Evolutionary conservation across 92 coral and sea anemone species (phyloP), one percentile per base, ranked within the genome.

Genomic region (Anthopleura xanthogrammica): DNA sequence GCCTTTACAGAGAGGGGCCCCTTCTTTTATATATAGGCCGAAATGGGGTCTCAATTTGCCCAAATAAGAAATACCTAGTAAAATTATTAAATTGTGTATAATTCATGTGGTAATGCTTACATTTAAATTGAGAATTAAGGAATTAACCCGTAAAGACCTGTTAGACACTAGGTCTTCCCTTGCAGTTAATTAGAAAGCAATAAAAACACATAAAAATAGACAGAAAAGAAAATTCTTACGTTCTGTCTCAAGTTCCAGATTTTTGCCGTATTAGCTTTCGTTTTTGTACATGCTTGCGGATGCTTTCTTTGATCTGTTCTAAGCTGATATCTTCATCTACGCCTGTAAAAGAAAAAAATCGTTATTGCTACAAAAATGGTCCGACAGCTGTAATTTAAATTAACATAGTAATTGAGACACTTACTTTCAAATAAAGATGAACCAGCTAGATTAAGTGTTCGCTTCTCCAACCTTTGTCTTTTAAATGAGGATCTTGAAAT

Each of bases 281-380:
- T 77, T 91, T 91, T 75, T 76, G 86, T n/a, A 93, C 80, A 54
- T 93, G 97, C 77, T 85, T 93, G 78, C 94, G 91, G 65, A 93
- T 89, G 78, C 92, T 86, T 57, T 93, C 94, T 39, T 94, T 89
- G 73, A 93, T 93, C 83, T 88, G 90, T 73, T 90, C 88, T 65
- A 93, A 86, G 83, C 89, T 89, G 55, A 83, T 36, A 36, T 86
- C 92, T 20, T 91, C 93, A 41, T 89, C 91, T 41, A 72, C 65
- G 75, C 74, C 97, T 82, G 79, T 60, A 81, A 64, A 2, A 1
- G 7, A 13, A 55, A 52, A 39, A 41, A 24, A 41, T 4, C 19
- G 65, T 9, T 6, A 60, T 40, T 20, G 41, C 58, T 54, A 54
- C 42, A 83, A 13, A 48, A 52, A 83, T 5, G 39, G 10, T 62